Base-by-base conservation (phyloP, 1,140 invertebrate species). In the Forficula auricularia region DNA sequence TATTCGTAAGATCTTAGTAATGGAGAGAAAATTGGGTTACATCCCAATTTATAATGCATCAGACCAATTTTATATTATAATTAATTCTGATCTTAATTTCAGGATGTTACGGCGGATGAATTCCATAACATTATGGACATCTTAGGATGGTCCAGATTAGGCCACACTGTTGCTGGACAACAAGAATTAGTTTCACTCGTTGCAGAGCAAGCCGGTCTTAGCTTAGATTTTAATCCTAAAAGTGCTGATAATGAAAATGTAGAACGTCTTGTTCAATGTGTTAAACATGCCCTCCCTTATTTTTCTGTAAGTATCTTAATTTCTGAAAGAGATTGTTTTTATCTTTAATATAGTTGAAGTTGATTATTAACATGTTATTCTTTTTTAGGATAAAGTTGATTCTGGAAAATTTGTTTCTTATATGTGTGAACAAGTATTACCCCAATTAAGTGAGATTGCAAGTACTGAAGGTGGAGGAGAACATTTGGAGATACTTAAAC, bases 81-180 rank as follows among this genome's bases (percentile, higher is more conserved):
- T n/a, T n/a, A n/a, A n/a, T n/a, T n/a, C n/a, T n/a, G n/a, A n/a
- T 48, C 50, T 47, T 47, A 43, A 46, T 57, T 60, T 2, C 51
- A 87, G 79, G 82, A 88, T 70, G 79, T 88, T 10, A 87, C 81
- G 30, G 82, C 84, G 38, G 85, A 91, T 51, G 90, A 96, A 63
- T 94, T 94, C 65, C 77, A 88, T 46, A 70, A 76, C 36, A 75
- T 95, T 22, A 87, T 96, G 77, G 79, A 79, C 14, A 70, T 91
- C 41, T 64, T 96, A 46, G 75, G 74, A 1, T 73, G 74, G 61
- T 79, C 90, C 9, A 77, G 78, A 60, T 67, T 87, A 34, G 79
- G 82, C 36, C 79, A 77, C 48, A 82, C 84, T 30, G 66, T 83
- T 14, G 68, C 67, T 47, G 89, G 89, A 7, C 82, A 91, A 56